Evolutionary conservation across 1,140 invertebrate genomes (phyloP).

Genomic region (Drosophila sproati): DNA sequence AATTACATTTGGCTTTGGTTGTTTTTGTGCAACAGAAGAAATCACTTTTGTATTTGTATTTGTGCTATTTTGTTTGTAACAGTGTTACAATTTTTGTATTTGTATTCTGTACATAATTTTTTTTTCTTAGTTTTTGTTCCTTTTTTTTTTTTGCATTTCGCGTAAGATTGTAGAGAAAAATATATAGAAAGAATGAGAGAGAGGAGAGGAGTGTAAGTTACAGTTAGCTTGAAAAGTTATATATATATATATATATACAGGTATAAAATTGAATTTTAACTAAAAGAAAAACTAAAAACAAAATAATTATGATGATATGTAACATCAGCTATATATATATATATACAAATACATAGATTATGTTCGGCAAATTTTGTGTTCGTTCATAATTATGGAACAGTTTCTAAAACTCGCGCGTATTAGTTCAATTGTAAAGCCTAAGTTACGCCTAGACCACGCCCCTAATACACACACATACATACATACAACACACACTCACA

Average conservation of each 20-base stretch:
- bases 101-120: neutral
- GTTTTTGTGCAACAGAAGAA: constrained; percentile 15
- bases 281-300: constrained; percentile 37
- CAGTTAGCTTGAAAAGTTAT: constrained; percentile 58
- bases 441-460: constrained; percentile 66
- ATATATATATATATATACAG: constrained; percentile 33
- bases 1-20: constrained; percentile 58
- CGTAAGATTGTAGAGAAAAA: constrained; percentile 4
- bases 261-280: constrained; percentile 69
- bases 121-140: constrained; percentile 35
- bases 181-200: constrained; percentile 7
- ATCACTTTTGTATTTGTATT: constrained; percentile 24
- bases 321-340: constrained; percentile 2
- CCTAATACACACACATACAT: constrained; percentile 25
- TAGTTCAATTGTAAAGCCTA: constrained; percentile 75
- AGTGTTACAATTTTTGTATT: constrained; percentile 18
- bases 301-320: neutral
- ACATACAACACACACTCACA: constrained; percentile 17
- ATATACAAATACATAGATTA: neutral
- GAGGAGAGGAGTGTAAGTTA: constrained; percentile 2
- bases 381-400: constrained; percentile 51
- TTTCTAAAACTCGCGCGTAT: constrained; percentile 76
- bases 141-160: constrained; percentile 19
- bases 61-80: constrained; percentile 21
- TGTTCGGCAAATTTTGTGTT: constrained; percentile 38